Percentiles rank a stretch among this genome's conserved stretches.
Conservation (phyloP, 2,797 vertebrate genomes). For the Syncerus caffer region DNA sequence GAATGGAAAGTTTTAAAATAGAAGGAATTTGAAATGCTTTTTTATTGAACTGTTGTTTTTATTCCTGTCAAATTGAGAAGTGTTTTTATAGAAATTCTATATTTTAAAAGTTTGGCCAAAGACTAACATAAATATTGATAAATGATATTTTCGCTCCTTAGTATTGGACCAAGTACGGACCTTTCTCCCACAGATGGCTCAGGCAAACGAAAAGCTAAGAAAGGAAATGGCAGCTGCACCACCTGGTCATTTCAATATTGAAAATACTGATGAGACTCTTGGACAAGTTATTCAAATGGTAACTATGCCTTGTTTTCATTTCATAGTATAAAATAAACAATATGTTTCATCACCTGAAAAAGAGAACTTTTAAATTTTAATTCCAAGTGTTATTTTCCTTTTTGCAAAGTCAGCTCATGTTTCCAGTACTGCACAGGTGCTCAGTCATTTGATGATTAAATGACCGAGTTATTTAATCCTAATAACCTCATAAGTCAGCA, state of each 20-base stretch:
- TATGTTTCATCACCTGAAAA: not conserved
- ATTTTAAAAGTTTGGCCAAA: not conserved
- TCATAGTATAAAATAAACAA: not conserved
- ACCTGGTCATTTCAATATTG: conserved; percentile 89
- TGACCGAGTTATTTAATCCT: not conserved
- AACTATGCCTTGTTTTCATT: conserved; percentile 59
- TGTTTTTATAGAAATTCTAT: not conserved
- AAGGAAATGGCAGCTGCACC: conserved; percentile 87
- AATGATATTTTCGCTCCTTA: conserved; percentile 68
- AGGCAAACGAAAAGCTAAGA: conserved; percentile 91
- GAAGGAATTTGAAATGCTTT: not conserved
- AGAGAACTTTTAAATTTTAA: not conserved
- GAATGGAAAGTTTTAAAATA: not conserved
- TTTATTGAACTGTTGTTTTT: not conserved
- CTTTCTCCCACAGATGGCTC: conserved; percentile 93
- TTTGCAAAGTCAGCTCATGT: not conserved
- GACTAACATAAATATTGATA: not conserved
- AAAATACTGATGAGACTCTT: conserved; percentile 83
- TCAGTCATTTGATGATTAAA: not conserved
- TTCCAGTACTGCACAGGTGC: not conserved
- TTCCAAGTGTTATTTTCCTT: not conserved
- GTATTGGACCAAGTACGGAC: conserved; percentile 91
- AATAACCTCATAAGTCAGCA: not conserved
- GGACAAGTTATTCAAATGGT: conserved; percentile 94
- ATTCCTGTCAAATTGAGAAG: not conserved